A percentile compares a stretch with the other conserved stretches of the same genome.
phyloP scores from a whole-genome alignment of 2,113 vertebrate species.

The Cynoglossus semilaevis region DNA sequence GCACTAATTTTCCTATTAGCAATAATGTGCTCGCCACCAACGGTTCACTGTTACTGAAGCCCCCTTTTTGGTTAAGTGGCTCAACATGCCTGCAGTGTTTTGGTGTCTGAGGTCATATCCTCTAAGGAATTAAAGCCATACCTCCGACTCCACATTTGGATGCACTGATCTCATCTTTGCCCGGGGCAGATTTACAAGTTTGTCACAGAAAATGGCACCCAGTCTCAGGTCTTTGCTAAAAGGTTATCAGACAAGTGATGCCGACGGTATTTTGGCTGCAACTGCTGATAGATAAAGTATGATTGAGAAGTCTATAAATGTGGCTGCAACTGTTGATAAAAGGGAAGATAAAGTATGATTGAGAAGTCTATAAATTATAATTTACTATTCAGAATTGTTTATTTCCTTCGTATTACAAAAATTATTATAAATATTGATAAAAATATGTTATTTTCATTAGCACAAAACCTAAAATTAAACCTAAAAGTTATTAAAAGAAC shows the following conservation, averaged over 20 bases:
- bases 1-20: conserved; percentile 70
- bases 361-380: too few relatives aligned
- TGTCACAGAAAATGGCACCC: conserved; percentile 39
- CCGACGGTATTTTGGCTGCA: conserved; percentile 18
- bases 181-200: conserved; percentile 49
- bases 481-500: not conserved
- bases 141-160: conserved; percentile 49
- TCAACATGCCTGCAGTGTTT: conserved; percentile 74
- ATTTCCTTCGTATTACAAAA: too few relatives aligned
- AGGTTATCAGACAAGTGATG: conserved; percentile 35
- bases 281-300: conserved; percentile 11
- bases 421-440: too few relatives aligned
- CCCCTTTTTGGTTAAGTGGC: conserved; percentile 66
- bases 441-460: too few relatives aligned
- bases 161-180: conserved; percentile 67
- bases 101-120: conserved; percentile 80
- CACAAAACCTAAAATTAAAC: not conserved
- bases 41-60: conserved; percentile 58
- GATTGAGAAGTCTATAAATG: not conserved
- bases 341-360: too few relatives aligned
- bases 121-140: conserved; percentile 73
- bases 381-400: too few relatives aligned
- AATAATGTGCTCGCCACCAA: conserved; percentile 54
- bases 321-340: not conserved
- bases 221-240: conserved; percentile 31